Conservation (phyloP, 2,888 invertebrate genomes). For the Eupithecia pulchellata region DNA sequence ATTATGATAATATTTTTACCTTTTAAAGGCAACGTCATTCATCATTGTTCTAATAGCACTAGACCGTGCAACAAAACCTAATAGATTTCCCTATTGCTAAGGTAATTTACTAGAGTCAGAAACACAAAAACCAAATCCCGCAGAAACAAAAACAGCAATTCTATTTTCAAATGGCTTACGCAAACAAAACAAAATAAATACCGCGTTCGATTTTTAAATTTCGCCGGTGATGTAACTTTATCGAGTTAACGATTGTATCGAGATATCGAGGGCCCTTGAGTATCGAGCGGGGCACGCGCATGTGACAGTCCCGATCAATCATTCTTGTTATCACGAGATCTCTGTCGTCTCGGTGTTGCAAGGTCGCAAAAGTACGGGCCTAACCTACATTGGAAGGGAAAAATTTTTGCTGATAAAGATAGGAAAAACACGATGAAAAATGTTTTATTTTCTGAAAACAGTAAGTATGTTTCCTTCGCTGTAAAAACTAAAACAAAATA, state of each 20-base stretch:
- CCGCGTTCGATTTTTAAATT: conserved; percentile 18
- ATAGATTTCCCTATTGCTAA: not conserved
- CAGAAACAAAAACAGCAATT: conserved; percentile 1
- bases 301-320: conserved; percentile 65
- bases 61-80: not conserved
- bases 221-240: conserved; percentile 35
- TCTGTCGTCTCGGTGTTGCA: conserved; percentile 61
- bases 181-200: conserved; percentile 8
- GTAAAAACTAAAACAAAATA: not conserved
- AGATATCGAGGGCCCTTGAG: conserved; percentile 52
- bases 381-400: conserved; percentile 28
- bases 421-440: conserved; percentile 2
- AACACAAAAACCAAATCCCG: not conserved
- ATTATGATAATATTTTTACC: not conserved
- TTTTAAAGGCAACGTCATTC: not conserved
- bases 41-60: not conserved
- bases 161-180: conserved; percentile 12
- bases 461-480: not conserved
- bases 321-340: conserved; percentile 62
- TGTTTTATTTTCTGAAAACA: not conserved
- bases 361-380: conserved; percentile 55
- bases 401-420: conserved; percentile 20
- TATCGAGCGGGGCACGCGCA: conserved; percentile 52
- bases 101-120: not conserved
- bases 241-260: conserved; percentile 38